Evolutionary conservation across 2,113 vertebrate genomes (phyloP).

Genomic region (Oncorhynchus masou): DNA sequence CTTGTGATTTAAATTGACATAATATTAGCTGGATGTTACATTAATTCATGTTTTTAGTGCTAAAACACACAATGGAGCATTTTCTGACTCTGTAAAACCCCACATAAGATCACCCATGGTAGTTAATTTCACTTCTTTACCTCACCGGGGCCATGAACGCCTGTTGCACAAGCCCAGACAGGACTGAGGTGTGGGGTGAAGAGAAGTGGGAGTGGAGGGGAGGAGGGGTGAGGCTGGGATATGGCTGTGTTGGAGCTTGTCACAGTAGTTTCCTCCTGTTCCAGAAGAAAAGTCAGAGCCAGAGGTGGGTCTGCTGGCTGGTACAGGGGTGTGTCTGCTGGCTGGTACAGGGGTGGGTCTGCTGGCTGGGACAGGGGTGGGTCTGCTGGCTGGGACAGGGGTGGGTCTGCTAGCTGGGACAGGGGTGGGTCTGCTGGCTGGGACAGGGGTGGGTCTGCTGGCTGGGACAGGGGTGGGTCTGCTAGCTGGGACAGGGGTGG

Average conservation of each 20-base stretch:
- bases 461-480: too few relatives aligned
- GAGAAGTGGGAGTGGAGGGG: not conserved
- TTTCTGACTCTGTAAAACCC: slow-evolving; percentile 7
- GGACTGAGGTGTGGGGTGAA: not conserved
- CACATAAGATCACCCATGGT: not conserved
- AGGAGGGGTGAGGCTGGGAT: slow-evolving; percentile 17
- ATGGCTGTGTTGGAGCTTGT: slow-evolving; percentile 49
- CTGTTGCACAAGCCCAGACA: slow-evolving; percentile 26
- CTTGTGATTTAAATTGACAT: not conserved
- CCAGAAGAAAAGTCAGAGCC: slow-evolving; percentile 12
- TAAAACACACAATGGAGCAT: not conserved
- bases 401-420: too few relatives aligned
- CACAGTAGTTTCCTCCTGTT: slow-evolving; percentile 47
- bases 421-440: too few relatives aligned
- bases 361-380: too few relatives aligned
- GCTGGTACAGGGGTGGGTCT: too few relatives aligned
- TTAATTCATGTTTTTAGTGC: not conserved
- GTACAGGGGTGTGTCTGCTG: too few relatives aligned
- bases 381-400: too few relatives aligned
- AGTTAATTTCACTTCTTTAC: not conserved
- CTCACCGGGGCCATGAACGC: not conserved
- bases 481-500: too few relatives aligned
- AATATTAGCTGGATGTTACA: not conserved
- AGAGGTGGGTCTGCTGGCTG: not conserved
- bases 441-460: too few relatives aligned